Conservation (phyloP, 2,888 invertebrate species). For the Dilophus febrilis region DNA sequence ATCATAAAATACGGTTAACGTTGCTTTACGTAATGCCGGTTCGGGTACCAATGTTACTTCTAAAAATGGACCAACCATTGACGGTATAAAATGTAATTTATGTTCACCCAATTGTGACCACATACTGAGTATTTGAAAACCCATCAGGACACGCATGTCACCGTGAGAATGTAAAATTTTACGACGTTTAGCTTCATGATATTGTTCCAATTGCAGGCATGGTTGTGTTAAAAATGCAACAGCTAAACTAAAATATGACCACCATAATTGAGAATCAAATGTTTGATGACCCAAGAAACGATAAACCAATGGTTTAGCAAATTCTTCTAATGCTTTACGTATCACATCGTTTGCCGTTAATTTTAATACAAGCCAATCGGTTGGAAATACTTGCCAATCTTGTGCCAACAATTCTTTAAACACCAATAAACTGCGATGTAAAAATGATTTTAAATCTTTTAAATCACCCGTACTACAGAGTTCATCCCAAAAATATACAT, state of each 20-base stretch:
- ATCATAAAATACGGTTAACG: constrained; percentile 81
- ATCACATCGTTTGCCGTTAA: constrained; percentile 78
- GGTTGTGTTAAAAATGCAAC: constrained; percentile 68
- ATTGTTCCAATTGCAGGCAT: constrained; percentile 61
- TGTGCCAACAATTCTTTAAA: constrained; percentile 28
- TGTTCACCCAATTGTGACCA: constrained; percentile 82
- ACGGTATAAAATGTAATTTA: constrained; percentile 77
- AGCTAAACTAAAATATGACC: constrained; percentile 61
- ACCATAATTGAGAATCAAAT: constrained; percentile 64
- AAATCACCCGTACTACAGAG: constrained; percentile 49
- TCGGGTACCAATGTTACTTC: constrained; percentile 86
- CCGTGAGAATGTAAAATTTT: constrained; percentile 65
- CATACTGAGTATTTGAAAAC: constrained; percentile 74
- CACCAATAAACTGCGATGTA: constrained; percentile 57
- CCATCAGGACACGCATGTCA: constrained; percentile 86
- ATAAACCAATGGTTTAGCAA: constrained; percentile 73
- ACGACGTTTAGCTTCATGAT: constrained; percentile 61
- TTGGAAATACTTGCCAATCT: constrained; percentile 44
- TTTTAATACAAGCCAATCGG: constrained; percentile 81
- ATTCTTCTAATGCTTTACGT: constrained; percentile 67
- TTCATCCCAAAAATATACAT: constrained; percentile 72
- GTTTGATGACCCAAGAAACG: constrained; percentile 58
- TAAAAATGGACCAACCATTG: constrained; percentile 83
- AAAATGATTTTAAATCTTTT: constrained; percentile 70
- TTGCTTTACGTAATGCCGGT: constrained; percentile 68